Conservation (phyloP, 2,113 vertebrate species). For the Catharus fuscescens region DNA sequence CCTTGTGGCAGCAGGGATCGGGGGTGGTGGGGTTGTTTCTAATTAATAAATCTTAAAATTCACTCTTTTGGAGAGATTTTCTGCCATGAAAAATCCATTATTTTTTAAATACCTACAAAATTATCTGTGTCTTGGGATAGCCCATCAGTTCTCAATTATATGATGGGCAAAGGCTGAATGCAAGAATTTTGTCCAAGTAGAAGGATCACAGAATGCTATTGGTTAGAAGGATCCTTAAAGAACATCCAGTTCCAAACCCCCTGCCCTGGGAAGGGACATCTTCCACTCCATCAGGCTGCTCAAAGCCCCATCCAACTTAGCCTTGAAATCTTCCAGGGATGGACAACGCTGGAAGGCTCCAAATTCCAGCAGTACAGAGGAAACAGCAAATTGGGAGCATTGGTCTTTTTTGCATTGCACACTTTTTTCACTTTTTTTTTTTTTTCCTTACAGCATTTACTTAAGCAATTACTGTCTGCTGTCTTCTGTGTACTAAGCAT, state of each 20-base stretch:
- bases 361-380: neutral
- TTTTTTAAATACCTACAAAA: neutral
- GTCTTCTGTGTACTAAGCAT: neutral
- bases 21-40: rapidly evolving
- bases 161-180: neutral
- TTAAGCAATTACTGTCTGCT: constrained; percentile 23
- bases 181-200: neutral
- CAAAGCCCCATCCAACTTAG: neutral
- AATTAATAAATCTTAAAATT: neutral
- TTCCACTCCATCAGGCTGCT: neutral
- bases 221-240: neutral
- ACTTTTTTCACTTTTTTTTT: neutral
- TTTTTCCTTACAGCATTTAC: neutral
- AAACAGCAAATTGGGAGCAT: neutral
- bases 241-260: neutral
- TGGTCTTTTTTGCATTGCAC: neutral
- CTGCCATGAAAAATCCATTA: neutral
- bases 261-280: neutral
- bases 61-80: neutral
- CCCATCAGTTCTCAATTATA: neutral
- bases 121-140: neutral
- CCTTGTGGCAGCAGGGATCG: neutral
- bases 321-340: neutral
- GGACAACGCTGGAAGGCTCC: neutral
- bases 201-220: neutral